Base-by-base conservation (phyloP, 1,140 invertebrate genomes). In the Ceratosolen solmsi region DNA sequence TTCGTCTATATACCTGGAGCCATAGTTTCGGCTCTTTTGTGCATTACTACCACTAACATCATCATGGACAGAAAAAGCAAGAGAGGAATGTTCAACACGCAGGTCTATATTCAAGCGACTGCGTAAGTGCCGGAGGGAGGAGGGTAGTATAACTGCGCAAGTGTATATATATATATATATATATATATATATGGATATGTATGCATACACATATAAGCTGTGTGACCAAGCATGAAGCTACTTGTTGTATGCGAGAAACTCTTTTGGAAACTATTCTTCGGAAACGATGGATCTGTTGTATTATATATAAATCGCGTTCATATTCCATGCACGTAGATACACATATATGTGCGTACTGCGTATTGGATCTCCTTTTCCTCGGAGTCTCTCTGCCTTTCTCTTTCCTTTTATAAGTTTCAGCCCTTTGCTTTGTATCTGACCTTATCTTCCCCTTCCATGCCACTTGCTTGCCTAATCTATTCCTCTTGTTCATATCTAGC, bases 161-260 rank as follows among this genome's bases (percentile, higher is more conserved):
- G 38, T 15, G 22, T 7, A 17, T 20, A 3, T 13, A 20, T 41
- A 27, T n/a, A 9, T 1, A 15, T 4, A 51, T 17, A 8, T 15
- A n/a, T 15, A 36, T 7, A 17, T 20, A 3, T 13, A 20, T 41
- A 27, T n/a, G n/a, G n/a, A n/a, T 17, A 8, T 15, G 38, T 15
- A 36, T 7, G 8, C 25, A 3, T 13, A 20, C 70, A 27, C 41
- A 9, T 1, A 15, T 4, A 51, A 17, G 11, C 46, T 51, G 20
- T 49, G n/a, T 2, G 38, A 46, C 0, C 36, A 41, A 46, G 36
- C 46, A 72, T 11, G 51, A 51, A 72, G 25, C 41, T 36, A 60
- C 84, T 82, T 82, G 84, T 84, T 83, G 80, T 83, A 71, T 82
- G 82, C 83, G 51, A 85, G 81, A 84, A 82, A 84, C 85, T 85